Evolutionary conservation across 2,113 vertebrate genomes (phyloP), one percentile per base, ranked within the genome.

Genomic region (Atractosteus spatula): DNA sequence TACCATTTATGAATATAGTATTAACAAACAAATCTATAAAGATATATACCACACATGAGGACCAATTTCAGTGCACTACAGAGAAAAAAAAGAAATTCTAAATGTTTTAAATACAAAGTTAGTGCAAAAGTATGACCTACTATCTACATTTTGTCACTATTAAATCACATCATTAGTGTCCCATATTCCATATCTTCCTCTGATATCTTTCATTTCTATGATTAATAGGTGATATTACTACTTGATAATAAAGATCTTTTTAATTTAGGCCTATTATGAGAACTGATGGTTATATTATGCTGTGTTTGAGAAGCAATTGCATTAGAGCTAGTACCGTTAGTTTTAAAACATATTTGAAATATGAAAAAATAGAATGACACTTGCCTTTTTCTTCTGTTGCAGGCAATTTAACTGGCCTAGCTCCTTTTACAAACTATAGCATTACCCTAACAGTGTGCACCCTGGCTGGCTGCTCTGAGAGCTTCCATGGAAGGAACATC

Each of bases 391-490:
- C 66, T 79, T 85, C 74, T 70, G 57, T 85, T 88, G 56, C 78
- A 98, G 97, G 94, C 62, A 13, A 88, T 73, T 79, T 97, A 90
- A 91, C 84, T n/a, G 95, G 94, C 79, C 89, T 96, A 85, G 90
- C 80, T 74, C 94, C 96, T 73, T 93, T 94, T 84, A 95, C 88
- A 81, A 89, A 83, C 81, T 97, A 97, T 77, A 63, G 85, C 57
- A 84, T 97, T 86, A 96, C 94, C 80, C 89, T 97, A 69, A 94
- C 90, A 74, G 93, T 90, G 64, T 98, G 95, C 90, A 94, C 91
- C 86, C 87, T 83, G 82, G 86, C 87, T 72, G 94, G 94, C 86
- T 98, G 95, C 83, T 84, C 88, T 0, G 94, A 96, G 86, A 96
- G 94, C 91, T 79, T 83, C 66, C 82, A 85, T 62, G 90, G 90